Evolutionary conservation across 2,888 invertebrate species (phyloP).

Genomic region (Dastarcus helophoroides): DNA sequence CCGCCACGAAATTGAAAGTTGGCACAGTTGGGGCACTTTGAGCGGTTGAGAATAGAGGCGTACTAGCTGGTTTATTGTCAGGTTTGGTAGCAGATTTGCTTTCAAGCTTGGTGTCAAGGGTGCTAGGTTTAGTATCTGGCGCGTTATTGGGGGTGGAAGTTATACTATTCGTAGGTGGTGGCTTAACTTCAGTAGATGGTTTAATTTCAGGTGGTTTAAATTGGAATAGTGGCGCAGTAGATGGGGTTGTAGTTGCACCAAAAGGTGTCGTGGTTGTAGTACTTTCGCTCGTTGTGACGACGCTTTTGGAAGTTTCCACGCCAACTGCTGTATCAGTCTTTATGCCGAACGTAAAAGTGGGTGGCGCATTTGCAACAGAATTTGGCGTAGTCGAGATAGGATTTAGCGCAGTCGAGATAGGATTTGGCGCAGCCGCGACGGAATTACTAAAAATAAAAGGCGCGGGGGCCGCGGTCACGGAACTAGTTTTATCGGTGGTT

Average conservation of each 20-base stretch:
- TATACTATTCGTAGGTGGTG: not conserved
- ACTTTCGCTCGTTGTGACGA: not conserved
- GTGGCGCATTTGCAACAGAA: conserved; percentile 6
- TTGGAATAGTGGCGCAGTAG: not conserved
- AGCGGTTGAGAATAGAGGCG: no score
- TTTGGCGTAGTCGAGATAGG: conserved; percentile 11
- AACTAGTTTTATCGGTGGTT: conserved; percentile 17
- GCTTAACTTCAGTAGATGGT: not conserved
- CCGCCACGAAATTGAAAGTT: conserved; percentile 3
- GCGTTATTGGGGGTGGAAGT: not conserved
- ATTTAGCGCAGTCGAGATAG: not conserved
- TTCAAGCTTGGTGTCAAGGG: no score
- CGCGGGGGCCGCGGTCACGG: conserved; percentile 11
- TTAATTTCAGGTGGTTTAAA: conserved; percentile 1
- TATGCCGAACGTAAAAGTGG: conserved; percentile 4
- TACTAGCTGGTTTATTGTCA: no score
- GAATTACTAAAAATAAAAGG: conserved; percentile 16
- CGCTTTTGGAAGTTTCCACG: not conserved
- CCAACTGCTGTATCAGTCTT: no score
- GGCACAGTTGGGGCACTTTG: no score
- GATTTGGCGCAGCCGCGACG: conserved; percentile 1
- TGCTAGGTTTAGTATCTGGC: no score
- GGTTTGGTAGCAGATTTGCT: no score
- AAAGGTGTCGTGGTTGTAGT: not conserved
- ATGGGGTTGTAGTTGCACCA: not conserved